Base-by-base conservation (phyloP, 2,888 invertebrate genomes). In the Julus scandinavius region DNA sequence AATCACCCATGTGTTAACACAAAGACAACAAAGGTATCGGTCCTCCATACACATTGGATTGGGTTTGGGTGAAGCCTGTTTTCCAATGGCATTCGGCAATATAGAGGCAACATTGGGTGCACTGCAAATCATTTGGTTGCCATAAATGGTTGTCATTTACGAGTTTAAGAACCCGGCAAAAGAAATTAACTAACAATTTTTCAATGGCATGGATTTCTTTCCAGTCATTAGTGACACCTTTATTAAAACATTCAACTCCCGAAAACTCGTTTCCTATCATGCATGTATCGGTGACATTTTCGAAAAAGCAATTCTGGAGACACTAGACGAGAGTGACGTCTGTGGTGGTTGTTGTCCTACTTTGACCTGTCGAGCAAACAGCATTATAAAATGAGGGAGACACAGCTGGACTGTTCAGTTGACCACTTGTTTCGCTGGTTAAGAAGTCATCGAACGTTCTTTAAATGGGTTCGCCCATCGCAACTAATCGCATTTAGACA, bases 331-430 rank as follows among this genome's bases (percentile, higher is more conserved):
- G 29, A n/a, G 63, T 72, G 72, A 72, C 72, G 29, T 72, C 72
- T 20, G 72, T 72, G 72, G 72, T 72, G 72, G 80, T 38, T 80
- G 80, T 80, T 80, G 80, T 20, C 80, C 80, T 80, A 80, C 80
- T 38, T 38, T 80, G 80, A 80, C 80, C 72, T 72, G 20, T 72
- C 72, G 7, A 29, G 13, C 38, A 38, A 80, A 3, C 17, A 54
- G 11, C 3, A 15, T 29, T 29, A 29, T 29, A 29, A 29, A 29
- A 29, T 29, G 29, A 29, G 29, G 29, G 29, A 29, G 29, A 29
- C 29, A 29, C 29, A 29, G 29, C 29, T n/a, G 17, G 17, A n/a
- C n/a, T 58, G 13, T n/a, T 58, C 80, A 38, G 80, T 13, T 80
- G 80, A 80, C 80, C 80, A 80, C 38, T 80, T 38, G 38, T 80